These are phyloP conservation scores for Calliphora vomitoria DNA, from an alignment of 2,888 invertebrate species.

Conservation along the genomic window DNA sequence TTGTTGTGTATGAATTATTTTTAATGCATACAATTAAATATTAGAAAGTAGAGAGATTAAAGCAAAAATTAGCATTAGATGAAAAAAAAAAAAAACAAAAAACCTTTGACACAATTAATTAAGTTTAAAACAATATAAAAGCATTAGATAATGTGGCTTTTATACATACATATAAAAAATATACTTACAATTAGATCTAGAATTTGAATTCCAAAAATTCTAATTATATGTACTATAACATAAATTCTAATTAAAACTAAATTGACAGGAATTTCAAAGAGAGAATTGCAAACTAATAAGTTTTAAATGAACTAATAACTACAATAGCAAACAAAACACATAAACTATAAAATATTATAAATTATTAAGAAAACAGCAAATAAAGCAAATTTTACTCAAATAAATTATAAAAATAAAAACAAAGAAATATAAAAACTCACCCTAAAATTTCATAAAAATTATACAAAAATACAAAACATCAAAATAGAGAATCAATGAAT, in stretches of 20 bases:
- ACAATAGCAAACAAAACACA: conserved; percentile 30
- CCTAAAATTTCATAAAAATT: conserved; percentile 12
- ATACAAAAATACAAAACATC: neutral
- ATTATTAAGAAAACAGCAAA: conserved; percentile 35
- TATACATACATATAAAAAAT: conserved; percentile 39
- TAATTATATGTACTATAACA: conserved; percentile 36
- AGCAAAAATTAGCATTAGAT: conserved; percentile 55
- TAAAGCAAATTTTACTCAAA: conserved; percentile 38
- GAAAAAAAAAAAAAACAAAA: conserved; percentile 23
- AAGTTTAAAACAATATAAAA: conserved; percentile 38
- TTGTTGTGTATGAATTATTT: conserved; percentile 72
- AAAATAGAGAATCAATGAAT: conserved; percentile 15
- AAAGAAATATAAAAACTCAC: conserved; percentile 8
- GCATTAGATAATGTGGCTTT: conserved; percentile 62
- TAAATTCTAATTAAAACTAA: conserved; percentile 4
- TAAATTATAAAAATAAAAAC: conserved; percentile 12
- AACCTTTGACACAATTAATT: conserved; percentile 26
- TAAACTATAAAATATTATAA: conserved; percentile 36
- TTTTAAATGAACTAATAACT: conserved; percentile 26
- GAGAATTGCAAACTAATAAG: conserved; percentile 52
- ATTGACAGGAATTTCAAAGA: conserved; percentile 57
- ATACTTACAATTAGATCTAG: conserved; percentile 36
- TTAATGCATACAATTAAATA: conserved; percentile 56
- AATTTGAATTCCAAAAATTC: conserved; percentile 51
- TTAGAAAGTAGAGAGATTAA: conserved; percentile 68